These are phyloP conservation scores for Allophyes oxyacanthae DNA, from an alignment of 2,888 invertebrate genomes.

Conservation along the genomic window DNA sequence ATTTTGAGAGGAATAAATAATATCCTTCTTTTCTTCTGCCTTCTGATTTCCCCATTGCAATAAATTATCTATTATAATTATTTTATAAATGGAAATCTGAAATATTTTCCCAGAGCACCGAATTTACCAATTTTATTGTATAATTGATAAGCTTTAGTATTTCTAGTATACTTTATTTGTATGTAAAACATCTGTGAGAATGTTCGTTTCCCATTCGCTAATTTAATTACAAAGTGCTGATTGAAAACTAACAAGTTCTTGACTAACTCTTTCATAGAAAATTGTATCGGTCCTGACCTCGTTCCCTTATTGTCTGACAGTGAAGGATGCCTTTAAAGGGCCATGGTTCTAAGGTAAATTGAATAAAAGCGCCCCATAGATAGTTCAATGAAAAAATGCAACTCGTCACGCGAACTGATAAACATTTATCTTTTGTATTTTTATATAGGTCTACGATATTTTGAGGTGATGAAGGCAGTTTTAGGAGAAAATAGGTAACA, in stretches of 20 bases:
- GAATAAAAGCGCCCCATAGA: background rate
- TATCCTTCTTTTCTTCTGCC: no score
- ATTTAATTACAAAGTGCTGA: constrained; percentile 32
- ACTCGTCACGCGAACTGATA: constrained; percentile 23
- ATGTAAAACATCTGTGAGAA: constrained; percentile 26
- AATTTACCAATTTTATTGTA: no score
- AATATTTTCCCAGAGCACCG: no score
- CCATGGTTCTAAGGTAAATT: constrained; percentile 12
- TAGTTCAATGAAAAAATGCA: constrained; percentile 28
- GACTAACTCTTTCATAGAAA: constrained; percentile 10
- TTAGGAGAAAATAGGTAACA: no score
- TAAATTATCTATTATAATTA: no score
- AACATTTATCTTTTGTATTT: background rate
- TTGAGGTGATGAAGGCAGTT: no score
- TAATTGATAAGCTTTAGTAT: no score
- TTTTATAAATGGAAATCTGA: no score
- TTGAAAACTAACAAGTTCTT: constrained; percentile 14
- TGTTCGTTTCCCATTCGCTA: constrained; percentile 15
- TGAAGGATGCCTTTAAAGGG: constrained; percentile 33
- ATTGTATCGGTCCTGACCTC: constrained; percentile 32
- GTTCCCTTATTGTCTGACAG: constrained; percentile 33
- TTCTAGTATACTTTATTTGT: no score
- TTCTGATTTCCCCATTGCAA: no score
- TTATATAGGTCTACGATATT: no score
- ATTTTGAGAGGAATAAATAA: no score